Evolutionary conservation across 2,888 invertebrate species (phyloP), one percentile per base, ranked within the genome.

Genomic region (Sicus ferrugineus): DNA sequence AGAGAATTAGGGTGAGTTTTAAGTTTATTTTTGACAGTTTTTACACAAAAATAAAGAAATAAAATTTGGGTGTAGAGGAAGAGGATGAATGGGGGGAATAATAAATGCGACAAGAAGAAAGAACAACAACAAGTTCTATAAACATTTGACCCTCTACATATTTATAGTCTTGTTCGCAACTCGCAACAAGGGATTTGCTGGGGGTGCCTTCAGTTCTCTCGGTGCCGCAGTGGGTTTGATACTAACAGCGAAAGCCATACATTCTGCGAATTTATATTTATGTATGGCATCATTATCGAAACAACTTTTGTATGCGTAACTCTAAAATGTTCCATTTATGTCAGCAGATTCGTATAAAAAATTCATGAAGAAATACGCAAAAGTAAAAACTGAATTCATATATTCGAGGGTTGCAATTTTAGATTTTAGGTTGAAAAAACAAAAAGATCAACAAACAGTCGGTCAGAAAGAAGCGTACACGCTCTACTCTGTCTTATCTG

Each of bases 121-220:
- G 6, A 52, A 62, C 21, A 63, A 63, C 46, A 48, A 21, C 54
- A 38, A 38, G 16, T 23, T 19, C 52, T 42, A 34, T 65, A 16
- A 46, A 58, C 58, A 67, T 67, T 38, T 46, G 59, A 67, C 67
- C 67, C 67, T 67, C 59, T 67, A 67, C 58, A 67, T 67, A 67
- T 67, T 67, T 67, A 67, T 67, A 48, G 59, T 59, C 48, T 67
- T 67, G 67, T 67, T 67, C 67, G 58, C 67, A 67, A 67, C 48
- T 67, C 30, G 67, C 34, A 31, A 58, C 19, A 21, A 52, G 23
- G 7, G 28, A 63, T 19, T 42, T 14, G 21, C 23, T 21, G 19
- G 6, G 30, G 7, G 21, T 21, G 14, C 28, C 14, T 26, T 64
- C 9, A 19, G 30, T 21, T 14, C n/a, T 30, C 26, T 54, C 21